A percentile compares a stretch with the other conserved stretches of the same genome.
phyloP scores from a whole-genome alignment of 2,113 vertebrate species.

The Maccullochella peelii region DNA sequence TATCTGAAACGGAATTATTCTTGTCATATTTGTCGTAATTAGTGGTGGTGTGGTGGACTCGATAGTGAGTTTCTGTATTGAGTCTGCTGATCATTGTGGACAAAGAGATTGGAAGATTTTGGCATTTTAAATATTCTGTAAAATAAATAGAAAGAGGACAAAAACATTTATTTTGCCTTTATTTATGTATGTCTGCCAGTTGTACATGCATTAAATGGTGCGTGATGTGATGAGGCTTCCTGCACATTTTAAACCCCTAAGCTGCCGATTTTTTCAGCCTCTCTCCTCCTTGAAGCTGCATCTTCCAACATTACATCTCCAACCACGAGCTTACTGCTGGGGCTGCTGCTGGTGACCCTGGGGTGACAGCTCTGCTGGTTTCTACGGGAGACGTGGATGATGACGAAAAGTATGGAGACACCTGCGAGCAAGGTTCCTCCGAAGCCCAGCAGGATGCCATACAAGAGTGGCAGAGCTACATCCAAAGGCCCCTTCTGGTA shows the following conservation, averaged over 20 bases:
- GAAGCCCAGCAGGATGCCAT: constrained; percentile 86
- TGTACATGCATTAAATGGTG: neutral
- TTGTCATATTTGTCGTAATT: constrained; percentile 51
- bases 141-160: neutral
- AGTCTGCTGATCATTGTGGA: neutral
- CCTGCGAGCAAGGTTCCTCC: constrained; percentile 65
- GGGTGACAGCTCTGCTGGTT: neutral
- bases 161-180: neutral
- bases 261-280: neutral
- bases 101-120: neutral
- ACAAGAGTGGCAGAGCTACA: constrained; percentile 78
- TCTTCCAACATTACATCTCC: neutral
- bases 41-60: constrained; percentile 20
- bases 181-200: neutral
- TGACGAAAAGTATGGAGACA: neutral
- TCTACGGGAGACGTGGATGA: constrained; percentile 46
- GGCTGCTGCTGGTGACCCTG: neutral
- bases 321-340: neutral
- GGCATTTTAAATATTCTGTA: constrained; percentile 1
- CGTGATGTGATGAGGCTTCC: neutral
- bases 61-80: neutral
- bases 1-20: constrained; percentile 43
- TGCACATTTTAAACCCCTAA: neutral
- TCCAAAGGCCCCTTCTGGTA: constrained; percentile 79
- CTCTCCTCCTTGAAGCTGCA: neutral